A percentile compares a stretch with the other conserved stretches of the same genome.
Conservation (phyloP, 1,140 invertebrate genomes). For the Chironomus tepperi region DNA sequence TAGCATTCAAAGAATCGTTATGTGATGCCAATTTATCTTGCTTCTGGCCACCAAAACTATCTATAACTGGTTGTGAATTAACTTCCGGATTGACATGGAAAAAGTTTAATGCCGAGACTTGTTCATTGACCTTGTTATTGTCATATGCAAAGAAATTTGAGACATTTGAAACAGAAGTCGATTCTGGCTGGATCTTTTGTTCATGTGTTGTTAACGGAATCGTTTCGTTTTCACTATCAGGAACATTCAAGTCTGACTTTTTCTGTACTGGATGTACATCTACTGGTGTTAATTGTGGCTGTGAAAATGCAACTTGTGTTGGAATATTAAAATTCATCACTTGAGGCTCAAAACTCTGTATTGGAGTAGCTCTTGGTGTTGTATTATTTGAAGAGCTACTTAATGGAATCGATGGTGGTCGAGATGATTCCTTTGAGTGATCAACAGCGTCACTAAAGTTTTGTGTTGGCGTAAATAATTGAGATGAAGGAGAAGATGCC, state of each 20-base stretch:
- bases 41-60: not conserved
- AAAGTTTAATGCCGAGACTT: not conserved
- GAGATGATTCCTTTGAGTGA: not conserved
- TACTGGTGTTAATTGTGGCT: not conserved
- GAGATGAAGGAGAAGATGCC: not conserved
- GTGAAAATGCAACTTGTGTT: not conserved
- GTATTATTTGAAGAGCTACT: not conserved
- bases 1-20: not conserved
- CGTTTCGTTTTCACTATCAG: not conserved
- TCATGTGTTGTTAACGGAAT: not conserved
- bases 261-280: not conserved
- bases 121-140: conserved; percentile 1
- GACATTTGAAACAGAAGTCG: not conserved
- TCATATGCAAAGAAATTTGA: conserved; percentile 1
- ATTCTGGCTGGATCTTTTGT: not conserved
- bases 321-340: not conserved
- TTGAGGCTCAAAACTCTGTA: not conserved
- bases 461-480: not conserved
- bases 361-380: not conserved
- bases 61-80: not conserved
- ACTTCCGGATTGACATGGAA: not conserved
- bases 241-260: conserved; percentile 1
- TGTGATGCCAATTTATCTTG: not conserved
- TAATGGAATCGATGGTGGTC: not conserved
- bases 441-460: not conserved